phyloP scores from a whole-genome alignment of 2,888 invertebrate genomes.

The Torymus aiolomorphi region DNA sequence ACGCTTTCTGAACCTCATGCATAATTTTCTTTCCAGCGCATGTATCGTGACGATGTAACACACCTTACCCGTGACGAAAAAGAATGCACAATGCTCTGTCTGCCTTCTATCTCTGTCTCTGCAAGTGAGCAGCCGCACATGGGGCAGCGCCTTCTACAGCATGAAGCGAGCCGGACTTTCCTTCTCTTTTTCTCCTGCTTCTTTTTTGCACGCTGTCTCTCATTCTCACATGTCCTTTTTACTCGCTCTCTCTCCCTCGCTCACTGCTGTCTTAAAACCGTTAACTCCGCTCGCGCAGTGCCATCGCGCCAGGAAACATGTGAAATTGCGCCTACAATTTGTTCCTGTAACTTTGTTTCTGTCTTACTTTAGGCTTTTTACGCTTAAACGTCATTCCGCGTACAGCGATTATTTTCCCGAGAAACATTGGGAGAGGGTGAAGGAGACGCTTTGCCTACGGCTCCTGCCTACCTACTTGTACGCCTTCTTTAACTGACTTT shows the following conservation, averaged over 20 bases:
- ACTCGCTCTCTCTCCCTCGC: neutral
- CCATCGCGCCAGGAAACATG: constrained; percentile 58
- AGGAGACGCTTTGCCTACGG: constrained; percentile 27
- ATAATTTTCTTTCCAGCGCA: constrained; percentile 23
- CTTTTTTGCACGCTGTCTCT: constrained; percentile 11
- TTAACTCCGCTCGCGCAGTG: constrained; percentile 45
- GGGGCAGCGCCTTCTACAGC: constrained; percentile 67
- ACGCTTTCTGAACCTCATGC: neutral
- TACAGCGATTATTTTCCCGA: constrained; percentile 55
- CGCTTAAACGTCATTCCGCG: constrained; percentile 50
- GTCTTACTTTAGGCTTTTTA: constrained; percentile 56
- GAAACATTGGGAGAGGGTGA: constrained; percentile 42
- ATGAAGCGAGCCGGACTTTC: constrained; percentile 66
- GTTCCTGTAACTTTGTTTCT: constrained; percentile 52
- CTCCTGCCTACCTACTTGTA: constrained; percentile 9
- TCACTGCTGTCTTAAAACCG: constrained; percentile 43
- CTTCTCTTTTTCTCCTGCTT: neutral
- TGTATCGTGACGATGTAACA: constrained; percentile 34
- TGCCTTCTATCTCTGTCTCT: constrained; percentile 36
- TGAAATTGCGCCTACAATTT: constrained; percentile 57
- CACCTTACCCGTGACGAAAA: constrained; percentile 39
- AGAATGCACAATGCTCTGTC: constrained; percentile 54
- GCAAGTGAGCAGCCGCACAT: constrained; percentile 64
- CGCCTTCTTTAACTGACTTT: constrained; percentile 34
- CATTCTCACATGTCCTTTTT: neutral